Evolutionary conservation across 2,888 invertebrate species (phyloP).

Genomic region (Lepetodrilus schrolli): DNA sequence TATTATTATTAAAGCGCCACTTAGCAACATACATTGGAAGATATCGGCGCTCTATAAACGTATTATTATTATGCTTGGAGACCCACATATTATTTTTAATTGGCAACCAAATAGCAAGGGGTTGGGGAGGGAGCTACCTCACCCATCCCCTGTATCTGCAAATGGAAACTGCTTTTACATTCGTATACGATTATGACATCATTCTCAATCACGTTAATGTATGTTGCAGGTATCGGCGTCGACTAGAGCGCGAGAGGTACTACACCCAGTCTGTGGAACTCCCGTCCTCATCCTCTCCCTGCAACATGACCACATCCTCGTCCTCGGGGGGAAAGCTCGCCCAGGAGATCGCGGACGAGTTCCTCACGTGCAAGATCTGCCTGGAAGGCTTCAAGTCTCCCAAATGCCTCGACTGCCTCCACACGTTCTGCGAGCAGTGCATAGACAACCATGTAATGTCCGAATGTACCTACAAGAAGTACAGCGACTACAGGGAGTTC

Average conservation of each 20-base stretch:
- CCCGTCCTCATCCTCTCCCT: slow-evolving; percentile 39
- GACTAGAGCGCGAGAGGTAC: slow-evolving; percentile 65
- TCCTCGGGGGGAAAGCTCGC: slow-evolving; percentile 70
- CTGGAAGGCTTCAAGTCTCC: slow-evolving; percentile 75
- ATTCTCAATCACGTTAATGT: too few relatives aligned
- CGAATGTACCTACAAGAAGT: slow-evolving; percentile 75
- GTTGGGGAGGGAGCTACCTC: too few relatives aligned
- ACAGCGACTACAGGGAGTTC: slow-evolving; percentile 76
- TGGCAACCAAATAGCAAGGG: too few relatives aligned
- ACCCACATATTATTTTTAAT: too few relatives aligned
- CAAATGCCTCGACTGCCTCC: slow-evolving; percentile 75
- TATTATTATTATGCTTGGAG: too few relatives aligned
- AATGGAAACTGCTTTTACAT: too few relatives aligned
- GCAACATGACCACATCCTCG: slow-evolving; percentile 49
- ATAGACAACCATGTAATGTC: slow-evolving; percentile 75
- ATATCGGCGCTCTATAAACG: too few relatives aligned
- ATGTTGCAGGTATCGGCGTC: slow-evolving; percentile 61
- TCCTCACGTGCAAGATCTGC: slow-evolving; percentile 76
- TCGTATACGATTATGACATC: too few relatives aligned
- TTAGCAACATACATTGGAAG: too few relatives aligned
- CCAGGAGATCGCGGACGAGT: slow-evolving; percentile 76
- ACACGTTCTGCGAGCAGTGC: slow-evolving; percentile 75
- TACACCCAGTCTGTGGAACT: slow-evolving; percentile 66
- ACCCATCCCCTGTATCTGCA: too few relatives aligned
- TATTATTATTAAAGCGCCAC: too few relatives aligned